These are phyloP conservation scores for Aphis gossypii DNA, from an alignment of 1,140 invertebrate species.

Conservation along the genomic window DNA sequence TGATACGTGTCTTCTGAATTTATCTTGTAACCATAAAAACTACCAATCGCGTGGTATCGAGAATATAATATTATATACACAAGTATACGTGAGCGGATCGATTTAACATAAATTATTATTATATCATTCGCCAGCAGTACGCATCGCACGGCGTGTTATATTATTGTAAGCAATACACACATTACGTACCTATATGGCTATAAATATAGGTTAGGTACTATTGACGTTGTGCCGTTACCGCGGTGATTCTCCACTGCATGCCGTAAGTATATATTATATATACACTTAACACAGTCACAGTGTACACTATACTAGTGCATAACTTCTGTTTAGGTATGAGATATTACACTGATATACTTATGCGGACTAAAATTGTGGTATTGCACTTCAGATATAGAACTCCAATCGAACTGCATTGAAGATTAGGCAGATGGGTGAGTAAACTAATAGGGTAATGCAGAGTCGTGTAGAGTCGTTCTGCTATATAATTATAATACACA, in stretches of 20 bases:
- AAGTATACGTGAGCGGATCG: neutral
- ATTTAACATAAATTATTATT: constrained; percentile 13
- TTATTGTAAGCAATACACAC: neutral
- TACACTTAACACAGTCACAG: neutral
- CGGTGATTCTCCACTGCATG: neutral
- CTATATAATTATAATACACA: no score
- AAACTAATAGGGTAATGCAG: no score
- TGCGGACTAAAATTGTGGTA: neutral
- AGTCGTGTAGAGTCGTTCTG: no score
- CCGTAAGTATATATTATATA: neutral
- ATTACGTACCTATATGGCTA: constrained; percentile 17
- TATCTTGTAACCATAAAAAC: neutral
- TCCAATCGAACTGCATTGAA: no score
- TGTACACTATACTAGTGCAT: neutral
- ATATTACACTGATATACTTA: neutral
- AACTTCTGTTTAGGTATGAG: neutral
- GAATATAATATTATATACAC: neutral
- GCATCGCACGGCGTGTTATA: neutral
- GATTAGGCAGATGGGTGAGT: no score
- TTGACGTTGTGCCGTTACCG: neutral
- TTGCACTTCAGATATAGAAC: no score
- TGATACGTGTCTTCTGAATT: constrained; percentile 3
- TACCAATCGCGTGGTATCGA: neutral
- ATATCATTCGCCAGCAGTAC: neutral
- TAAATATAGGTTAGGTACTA: neutral